phyloP scores from a whole-genome alignment of 2,888 invertebrate genomes.

The Alcis repandata region DNA sequence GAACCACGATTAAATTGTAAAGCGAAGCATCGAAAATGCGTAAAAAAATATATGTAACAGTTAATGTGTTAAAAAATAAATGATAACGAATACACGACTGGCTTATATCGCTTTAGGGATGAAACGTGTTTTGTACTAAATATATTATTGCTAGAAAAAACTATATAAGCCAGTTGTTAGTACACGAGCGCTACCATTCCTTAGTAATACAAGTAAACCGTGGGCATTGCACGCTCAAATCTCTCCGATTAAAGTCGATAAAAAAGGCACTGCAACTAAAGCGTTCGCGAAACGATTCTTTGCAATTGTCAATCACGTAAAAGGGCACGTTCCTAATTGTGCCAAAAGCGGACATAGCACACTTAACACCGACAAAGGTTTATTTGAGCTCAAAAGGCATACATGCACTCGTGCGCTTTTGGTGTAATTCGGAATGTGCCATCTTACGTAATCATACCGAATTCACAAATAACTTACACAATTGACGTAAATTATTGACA shows the following conservation, averaged over 20 bases:
- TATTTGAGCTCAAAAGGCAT: too few species aligned
- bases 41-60: slow-evolving; percentile 54
- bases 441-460: too few species aligned
- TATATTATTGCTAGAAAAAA: slow-evolving; percentile 56
- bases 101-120: slow-evolving; percentile 57
- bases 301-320: too few species aligned
- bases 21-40: slow-evolving; percentile 69
- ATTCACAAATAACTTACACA: not conserved
- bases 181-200: slow-evolving; percentile 21
- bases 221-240: slow-evolving; percentile 59
- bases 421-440: too few species aligned
- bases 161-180: slow-evolving; percentile 57
- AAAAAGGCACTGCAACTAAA: slow-evolving; percentile 72
- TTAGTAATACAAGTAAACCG: slow-evolving; percentile 43
- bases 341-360: too few species aligned
- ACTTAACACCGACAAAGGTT: too few species aligned
- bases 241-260: slow-evolving; percentile 39
- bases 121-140: slow-evolving; percentile 51
- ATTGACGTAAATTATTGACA: not conserved
- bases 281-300: not conserved
- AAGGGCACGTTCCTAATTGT: too few species aligned
- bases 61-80: slow-evolving; percentile 48
- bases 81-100: slow-evolving; percentile 57
- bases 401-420: too few species aligned
- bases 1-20: slow-evolving; percentile 58